Conservation (phyloP, 2,113 vertebrate genomes). For the Sinocyclocheilus grahami region DNA sequence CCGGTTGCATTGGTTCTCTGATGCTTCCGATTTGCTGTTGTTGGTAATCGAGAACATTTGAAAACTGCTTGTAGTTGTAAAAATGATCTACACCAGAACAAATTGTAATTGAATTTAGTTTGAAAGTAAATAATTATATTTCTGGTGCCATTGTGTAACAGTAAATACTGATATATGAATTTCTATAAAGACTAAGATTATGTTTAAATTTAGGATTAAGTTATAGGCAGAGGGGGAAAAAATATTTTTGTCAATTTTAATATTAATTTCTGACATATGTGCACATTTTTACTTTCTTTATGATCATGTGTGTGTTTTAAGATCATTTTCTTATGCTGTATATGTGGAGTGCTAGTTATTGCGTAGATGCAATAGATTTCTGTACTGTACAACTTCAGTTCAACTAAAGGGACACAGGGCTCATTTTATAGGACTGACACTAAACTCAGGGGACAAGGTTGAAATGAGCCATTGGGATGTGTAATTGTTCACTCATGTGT, state of each 20-base stretch:
- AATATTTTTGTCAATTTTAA: no score
- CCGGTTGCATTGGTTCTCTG: neutral
- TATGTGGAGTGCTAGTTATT: neutral
- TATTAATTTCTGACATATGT: no score
- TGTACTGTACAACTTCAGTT: neutral
- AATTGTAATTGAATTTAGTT: neutral
- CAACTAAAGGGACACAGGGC: neutral
- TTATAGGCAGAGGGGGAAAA: no score
- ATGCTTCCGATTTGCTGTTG: neutral
- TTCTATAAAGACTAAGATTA: neutral
- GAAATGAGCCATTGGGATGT: neutral
- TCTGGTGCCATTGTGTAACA: neutral
- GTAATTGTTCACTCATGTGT: neutral
- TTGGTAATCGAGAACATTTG: neutral
- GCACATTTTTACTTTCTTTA: neutral
- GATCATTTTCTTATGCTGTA: no score
- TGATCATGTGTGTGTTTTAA: neutral
- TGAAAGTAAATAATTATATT: neutral
- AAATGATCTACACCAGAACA: no score
- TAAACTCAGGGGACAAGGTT: slow-evolving; percentile 24
- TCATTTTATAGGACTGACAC: neutral
- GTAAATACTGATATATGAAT: neutral
- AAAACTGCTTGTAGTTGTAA: neutral
- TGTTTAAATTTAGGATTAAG: neutral
- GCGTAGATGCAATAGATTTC: neutral